These are phyloP conservation scores for Phytoseiulus persimilis DNA, from an alignment of 2,888 invertebrate species.

Conservation along the genomic window DNA sequence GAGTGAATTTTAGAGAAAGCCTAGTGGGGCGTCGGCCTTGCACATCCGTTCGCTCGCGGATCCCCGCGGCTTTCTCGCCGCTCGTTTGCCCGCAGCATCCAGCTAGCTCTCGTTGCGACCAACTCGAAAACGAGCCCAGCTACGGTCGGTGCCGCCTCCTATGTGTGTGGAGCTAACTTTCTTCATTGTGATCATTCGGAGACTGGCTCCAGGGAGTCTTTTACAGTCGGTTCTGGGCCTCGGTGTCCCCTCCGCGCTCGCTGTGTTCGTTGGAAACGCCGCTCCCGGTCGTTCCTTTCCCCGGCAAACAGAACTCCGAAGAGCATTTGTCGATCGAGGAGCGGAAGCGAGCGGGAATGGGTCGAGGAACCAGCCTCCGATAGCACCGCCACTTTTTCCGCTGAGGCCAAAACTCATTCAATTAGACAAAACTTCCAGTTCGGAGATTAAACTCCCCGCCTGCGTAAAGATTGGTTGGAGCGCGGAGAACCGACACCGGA, in stretches of 20 bases:
- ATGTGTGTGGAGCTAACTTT: background rate
- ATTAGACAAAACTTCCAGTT: background rate
- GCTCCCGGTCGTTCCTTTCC: background rate
- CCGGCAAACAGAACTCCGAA: background rate
- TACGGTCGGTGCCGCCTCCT: no score
- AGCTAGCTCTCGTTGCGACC: background rate
- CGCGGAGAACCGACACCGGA: no score
- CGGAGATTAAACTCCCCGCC: background rate
- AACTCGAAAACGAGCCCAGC: background rate
- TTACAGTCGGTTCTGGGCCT: background rate
- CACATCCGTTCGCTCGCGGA: background rate
- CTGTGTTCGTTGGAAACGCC: no score
- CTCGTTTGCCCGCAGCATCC: background rate
- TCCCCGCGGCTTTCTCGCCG: background rate
- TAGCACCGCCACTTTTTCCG: background rate
- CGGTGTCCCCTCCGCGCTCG: no score
- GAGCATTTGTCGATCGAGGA: background rate
- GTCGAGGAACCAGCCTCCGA: background rate
- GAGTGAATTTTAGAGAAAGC: background rate
- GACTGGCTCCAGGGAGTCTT: background rate
- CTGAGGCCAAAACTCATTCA: background rate
- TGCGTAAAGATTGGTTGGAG: background rate
- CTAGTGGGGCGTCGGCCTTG: background rate
- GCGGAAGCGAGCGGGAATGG: background rate
- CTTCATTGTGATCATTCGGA: background rate